Evolutionary conservation across 2,113 vertebrate species (phyloP).

Genomic region (Hymenochirus boettgeri): DNA sequence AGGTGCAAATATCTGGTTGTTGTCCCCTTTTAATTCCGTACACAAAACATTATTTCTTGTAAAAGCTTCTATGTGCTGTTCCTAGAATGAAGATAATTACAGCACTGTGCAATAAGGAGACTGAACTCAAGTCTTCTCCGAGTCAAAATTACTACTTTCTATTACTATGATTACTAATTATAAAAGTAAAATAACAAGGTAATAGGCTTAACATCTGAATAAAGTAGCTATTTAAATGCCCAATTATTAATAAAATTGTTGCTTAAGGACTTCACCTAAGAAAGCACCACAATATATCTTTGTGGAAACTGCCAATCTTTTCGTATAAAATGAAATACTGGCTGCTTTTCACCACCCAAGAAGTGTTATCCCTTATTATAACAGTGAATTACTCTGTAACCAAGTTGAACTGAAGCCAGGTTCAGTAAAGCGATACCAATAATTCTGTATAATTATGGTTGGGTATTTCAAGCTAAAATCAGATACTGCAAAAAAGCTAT

Average conservation of each 20-base stretch:
- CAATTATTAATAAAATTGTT: slow-evolving; percentile 43
- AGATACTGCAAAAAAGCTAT: slow-evolving; percentile 33
- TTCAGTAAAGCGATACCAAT: slow-evolving; percentile 34
- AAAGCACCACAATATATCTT: slow-evolving; percentile 40
- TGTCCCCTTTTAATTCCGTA: not conserved
- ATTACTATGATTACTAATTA: slow-evolving; percentile 39
- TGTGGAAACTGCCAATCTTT: slow-evolving; percentile 42
- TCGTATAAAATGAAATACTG: slow-evolving; percentile 36
- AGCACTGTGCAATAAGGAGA: slow-evolving; percentile 28
- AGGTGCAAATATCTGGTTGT: slow-evolving; percentile 1
- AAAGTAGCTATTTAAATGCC: slow-evolving; percentile 43
- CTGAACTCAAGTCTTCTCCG: slow-evolving; percentile 34
- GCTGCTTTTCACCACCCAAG: slow-evolving; percentile 38
- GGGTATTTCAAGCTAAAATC: slow-evolving; percentile 33
- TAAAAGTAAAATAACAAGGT: slow-evolving; percentile 43
- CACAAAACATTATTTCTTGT: not conserved
- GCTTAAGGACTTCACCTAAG: slow-evolving; percentile 33
- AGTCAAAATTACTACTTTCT: slow-evolving; percentile 41
- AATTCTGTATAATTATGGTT: slow-evolving; percentile 38
- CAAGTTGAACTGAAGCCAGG: slow-evolving; percentile 35
- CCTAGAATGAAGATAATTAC: slow-evolving; percentile 28
- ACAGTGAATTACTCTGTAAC: slow-evolving; percentile 33
- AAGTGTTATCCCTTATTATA: slow-evolving; percentile 40
- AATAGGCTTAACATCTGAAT: slow-evolving; percentile 39
- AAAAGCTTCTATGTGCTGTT: slow-evolving; percentile 18